phyloP scores from a whole-genome alignment of 2,888 invertebrate genomes.

The Drosophila differens region DNA sequence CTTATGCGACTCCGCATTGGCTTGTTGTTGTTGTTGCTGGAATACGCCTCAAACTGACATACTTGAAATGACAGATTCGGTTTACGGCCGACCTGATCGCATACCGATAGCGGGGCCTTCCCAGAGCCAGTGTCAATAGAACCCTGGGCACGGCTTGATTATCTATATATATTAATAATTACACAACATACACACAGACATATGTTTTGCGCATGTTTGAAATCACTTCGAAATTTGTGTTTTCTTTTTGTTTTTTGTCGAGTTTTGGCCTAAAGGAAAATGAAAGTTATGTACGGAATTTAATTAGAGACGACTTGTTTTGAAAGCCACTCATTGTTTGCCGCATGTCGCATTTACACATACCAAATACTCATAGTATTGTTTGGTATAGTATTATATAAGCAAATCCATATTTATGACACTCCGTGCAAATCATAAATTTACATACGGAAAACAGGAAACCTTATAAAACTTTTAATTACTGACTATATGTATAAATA shows the following conservation, averaged over 20 bases:
- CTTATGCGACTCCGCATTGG: slow-evolving; percentile 42
- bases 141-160: slow-evolving; percentile 53
- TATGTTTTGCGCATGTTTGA: slow-evolving; percentile 53
- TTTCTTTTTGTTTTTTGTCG: background rate
- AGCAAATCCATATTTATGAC: too few species aligned
- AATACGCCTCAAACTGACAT: slow-evolving; percentile 47
- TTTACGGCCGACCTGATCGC: slow-evolving; percentile 19
- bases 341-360: background rate
- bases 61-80: slow-evolving; percentile 58
- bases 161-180: slow-evolving; percentile 62
- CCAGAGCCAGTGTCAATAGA: slow-evolving; percentile 12
- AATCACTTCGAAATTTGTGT: slow-evolving; percentile 38
- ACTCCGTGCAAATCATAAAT: too few species aligned
- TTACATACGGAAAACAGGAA: background rate
- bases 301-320: slow-evolving; percentile 43
- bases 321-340: slow-evolving; percentile 28
- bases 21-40: slow-evolving; percentile 11
- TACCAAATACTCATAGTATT: background rate
- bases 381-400: background rate
- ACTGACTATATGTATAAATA: too few species aligned
- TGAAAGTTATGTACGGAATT: slow-evolving; percentile 71
- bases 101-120: background rate
- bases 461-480: background rate
- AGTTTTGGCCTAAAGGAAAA: slow-evolving; percentile 55
- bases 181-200: slow-evolving; percentile 16